Evolutionary conservation across 2,797 vertebrate species (phyloP).

Genomic region (Trachurus trachurus): DNA sequence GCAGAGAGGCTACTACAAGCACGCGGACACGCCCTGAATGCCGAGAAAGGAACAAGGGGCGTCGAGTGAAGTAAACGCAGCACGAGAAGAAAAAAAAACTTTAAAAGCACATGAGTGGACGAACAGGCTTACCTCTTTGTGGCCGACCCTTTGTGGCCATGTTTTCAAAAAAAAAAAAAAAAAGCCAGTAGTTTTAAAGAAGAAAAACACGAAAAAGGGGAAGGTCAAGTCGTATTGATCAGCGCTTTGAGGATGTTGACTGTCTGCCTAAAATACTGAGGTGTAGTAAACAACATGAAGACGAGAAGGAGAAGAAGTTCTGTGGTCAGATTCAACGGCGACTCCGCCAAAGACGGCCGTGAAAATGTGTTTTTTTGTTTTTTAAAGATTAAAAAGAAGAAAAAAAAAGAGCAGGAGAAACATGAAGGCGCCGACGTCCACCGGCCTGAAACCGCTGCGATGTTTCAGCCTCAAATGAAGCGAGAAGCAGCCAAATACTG

Average conservation of each 20-base stretch:
- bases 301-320: background rate
- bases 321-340: slow-evolving; percentile 3
- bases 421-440: slow-evolving; percentile 38
- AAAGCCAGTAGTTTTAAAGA: slow-evolving; percentile 5
- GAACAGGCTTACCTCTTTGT: slow-evolving; percentile 74
- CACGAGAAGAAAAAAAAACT: slow-evolving; percentile 30
- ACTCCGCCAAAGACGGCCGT: slow-evolving; percentile 6
- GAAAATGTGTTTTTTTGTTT: background rate
- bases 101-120: slow-evolving; percentile 64
- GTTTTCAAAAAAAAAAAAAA: slow-evolving; percentile 61
- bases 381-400: background rate
- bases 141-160: slow-evolving; percentile 50
- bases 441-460: slow-evolving; percentile 29
- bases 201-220: slow-evolving; percentile 64
- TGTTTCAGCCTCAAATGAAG: slow-evolving; percentile 36
- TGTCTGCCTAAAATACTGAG: slow-evolving; percentile 39
- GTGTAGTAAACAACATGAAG: slow-evolving; percentile 34
- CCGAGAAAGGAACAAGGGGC: background rate
- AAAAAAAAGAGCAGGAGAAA: slow-evolving; percentile 11
- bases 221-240: slow-evolving; percentile 52
- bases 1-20: slow-evolving; percentile 83
- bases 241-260: slow-evolving; percentile 50
- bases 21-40: slow-evolving; percentile 73
- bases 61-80: slow-evolving; percentile 33
- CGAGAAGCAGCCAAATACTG: slow-evolving; percentile 62